These are phyloP conservation scores for Drosophila fuyamai DNA, from an alignment of 1,140 invertebrate genomes.

Conservation along the genomic window DNA sequence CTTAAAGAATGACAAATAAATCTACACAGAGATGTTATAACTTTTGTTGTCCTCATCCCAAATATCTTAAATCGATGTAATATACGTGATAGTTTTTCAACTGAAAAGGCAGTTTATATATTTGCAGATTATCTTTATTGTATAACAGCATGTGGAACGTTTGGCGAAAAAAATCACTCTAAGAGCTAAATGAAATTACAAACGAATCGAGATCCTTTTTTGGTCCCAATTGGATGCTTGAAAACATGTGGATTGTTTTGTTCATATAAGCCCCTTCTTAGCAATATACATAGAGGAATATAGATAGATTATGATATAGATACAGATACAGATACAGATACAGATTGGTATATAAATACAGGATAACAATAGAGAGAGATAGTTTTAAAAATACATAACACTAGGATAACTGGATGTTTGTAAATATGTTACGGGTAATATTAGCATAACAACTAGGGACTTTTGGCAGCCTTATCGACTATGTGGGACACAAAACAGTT, in stretches of 20 bases:
- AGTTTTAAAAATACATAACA: slow-evolving; percentile 22
- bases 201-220: background rate
- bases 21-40: background rate
- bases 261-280: slow-evolving; percentile 49
- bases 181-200: slow-evolving; percentile 9
- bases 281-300: slow-evolving; percentile 28
- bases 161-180: slow-evolving; percentile 2
- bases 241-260: slow-evolving; percentile 20
- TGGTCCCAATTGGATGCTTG: slow-evolving; percentile 1
- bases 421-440: slow-evolving; percentile 3
- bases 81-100: background rate
- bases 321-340: slow-evolving; percentile 5
- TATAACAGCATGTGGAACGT: slow-evolving; percentile 11
- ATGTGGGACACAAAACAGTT: slow-evolving; percentile 12
- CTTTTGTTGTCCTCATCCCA: too few species aligned
- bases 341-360: slow-evolving; percentile 40
- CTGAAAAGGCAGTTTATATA: background rate
- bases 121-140: slow-evolving; percentile 24
- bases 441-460: slow-evolving; percentile 38
- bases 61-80: too few species aligned
- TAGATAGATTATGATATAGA: slow-evolving; percentile 5
- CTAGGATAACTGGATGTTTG: slow-evolving; percentile 31
- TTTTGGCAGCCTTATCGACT: slow-evolving; percentile 42
- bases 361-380: slow-evolving; percentile 38
- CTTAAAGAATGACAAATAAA: background rate